A percentile compares a stretch with the other conserved stretches of the same genome.
Conservation (phyloP, 2,888 invertebrate genomes). For the Schizaphis graminum region DNA sequence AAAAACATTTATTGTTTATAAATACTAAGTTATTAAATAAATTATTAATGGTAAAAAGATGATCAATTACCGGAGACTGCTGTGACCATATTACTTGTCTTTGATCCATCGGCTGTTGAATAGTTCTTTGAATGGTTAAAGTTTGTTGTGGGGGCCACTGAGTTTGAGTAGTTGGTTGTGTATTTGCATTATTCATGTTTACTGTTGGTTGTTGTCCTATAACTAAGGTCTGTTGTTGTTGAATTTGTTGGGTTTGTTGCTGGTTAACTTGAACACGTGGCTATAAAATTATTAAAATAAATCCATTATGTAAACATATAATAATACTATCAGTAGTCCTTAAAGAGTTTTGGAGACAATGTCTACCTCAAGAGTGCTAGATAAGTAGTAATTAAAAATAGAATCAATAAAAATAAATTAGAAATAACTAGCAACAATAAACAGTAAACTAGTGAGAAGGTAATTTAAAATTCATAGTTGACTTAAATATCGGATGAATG, state of each 20-base stretch:
- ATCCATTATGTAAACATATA: background rate
- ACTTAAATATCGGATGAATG: background rate
- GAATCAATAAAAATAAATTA: background rate
- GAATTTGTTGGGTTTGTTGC: slow-evolving; percentile 66
- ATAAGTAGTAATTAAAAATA: background rate
- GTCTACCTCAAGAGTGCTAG: background rate
- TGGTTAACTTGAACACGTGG: slow-evolving; percentile 64
- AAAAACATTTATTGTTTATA: background rate
- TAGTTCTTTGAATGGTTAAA: slow-evolving; percentile 60
- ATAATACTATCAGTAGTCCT: background rate
- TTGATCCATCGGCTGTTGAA: slow-evolving; percentile 61
- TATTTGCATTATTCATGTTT: slow-evolving; percentile 57
- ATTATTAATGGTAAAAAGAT: background rate
- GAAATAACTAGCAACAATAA: background rate
- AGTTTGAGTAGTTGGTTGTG: slow-evolving; percentile 56
- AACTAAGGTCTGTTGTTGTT: slow-evolving; percentile 69
- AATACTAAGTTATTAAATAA: background rate
- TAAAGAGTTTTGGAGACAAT: background rate
- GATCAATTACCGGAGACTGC: slow-evolving; percentile 51
- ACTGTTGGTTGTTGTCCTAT: slow-evolving; percentile 68
- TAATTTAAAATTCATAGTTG: background rate
- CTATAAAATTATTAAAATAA: slow-evolving; percentile 14
- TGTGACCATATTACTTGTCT: slow-evolving; percentile 64
- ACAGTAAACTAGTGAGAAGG: background rate
- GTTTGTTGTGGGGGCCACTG: slow-evolving; percentile 61